A percentile compares a stretch with the other conserved stretches of the same genome.
Conservation (phyloP, 2,113 vertebrate species). For the Nothocercus julius region DNA sequence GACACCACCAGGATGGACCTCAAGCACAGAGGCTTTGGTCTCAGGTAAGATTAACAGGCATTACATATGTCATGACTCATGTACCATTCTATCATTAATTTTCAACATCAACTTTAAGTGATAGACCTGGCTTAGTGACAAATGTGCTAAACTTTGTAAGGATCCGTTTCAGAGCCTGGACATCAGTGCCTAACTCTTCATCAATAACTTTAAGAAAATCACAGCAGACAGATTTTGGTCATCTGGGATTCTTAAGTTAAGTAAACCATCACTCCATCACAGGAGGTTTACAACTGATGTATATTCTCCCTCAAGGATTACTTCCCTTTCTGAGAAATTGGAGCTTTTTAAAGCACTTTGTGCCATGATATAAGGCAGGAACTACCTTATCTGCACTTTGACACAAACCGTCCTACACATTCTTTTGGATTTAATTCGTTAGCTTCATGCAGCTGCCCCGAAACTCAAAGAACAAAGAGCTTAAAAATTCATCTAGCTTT, state of each 20-base stretch:
- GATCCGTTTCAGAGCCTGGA: constrained; percentile 59
- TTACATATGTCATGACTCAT: constrained; percentile 60
- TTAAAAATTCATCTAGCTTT: neutral
- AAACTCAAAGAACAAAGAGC: neutral
- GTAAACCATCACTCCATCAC: constrained; percentile 59
- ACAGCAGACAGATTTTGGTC: constrained; percentile 26
- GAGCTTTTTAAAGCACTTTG: constrained; percentile 30
- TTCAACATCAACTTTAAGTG: constrained; percentile 64
- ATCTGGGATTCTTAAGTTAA: constrained; percentile 46
- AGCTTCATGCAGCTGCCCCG: constrained; percentile 1
- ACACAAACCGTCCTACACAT: constrained; percentile 36
- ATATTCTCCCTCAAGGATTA: constrained; percentile 52
- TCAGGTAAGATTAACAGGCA: constrained; percentile 33
- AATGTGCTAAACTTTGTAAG: constrained; percentile 63
- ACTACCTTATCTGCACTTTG: constrained; percentile 48
- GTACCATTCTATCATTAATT: constrained; percentile 65
- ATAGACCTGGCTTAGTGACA: constrained; percentile 57
- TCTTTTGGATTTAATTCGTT: constrained; percentile 51
- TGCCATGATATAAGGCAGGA: constrained; percentile 59
- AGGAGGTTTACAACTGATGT: constrained; percentile 47
- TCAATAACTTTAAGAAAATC: constrained; percentile 65
- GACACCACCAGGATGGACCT: constrained; percentile 4
- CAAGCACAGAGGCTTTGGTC: neutral
- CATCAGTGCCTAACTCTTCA: constrained; percentile 68
- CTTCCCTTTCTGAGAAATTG: constrained; percentile 10